A percentile compares a stretch with the other conserved stretches of the same genome.
These are phyloP conservation scores for Scaptomyza caliginosa DNA, from an alignment of 2,888 invertebrate species.

Conservation along the genomic window DNA sequence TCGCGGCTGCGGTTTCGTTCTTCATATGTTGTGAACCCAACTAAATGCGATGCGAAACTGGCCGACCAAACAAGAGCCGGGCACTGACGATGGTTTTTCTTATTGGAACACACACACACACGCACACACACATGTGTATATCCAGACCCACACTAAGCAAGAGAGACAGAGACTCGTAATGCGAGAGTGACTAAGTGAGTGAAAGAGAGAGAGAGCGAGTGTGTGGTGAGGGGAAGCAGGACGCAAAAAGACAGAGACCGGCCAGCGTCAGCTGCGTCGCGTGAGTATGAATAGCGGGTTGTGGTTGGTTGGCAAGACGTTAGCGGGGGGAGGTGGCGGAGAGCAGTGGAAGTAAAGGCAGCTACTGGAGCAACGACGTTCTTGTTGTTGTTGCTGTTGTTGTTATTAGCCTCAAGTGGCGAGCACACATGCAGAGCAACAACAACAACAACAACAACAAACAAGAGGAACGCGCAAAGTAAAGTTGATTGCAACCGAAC, in stretches of 20 bases:
- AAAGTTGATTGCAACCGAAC: conserved; percentile 64
- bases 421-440: conserved; percentile 71
- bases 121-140: conserved; percentile 1
- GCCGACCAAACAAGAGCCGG: conserved; percentile 63
- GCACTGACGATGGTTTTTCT: conserved; percentile 64
- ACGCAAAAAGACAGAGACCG: conserved; percentile 44
- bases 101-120: conserved; percentile 62
- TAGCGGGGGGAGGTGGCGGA: background rate
- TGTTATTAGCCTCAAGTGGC: conserved; percentile 72
- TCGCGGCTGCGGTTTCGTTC: conserved; percentile 70
- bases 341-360: conserved; percentile 6
- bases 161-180: background rate
- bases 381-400: conserved; percentile 20
- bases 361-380: conserved; percentile 35
- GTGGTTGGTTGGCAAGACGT: too few species aligned
- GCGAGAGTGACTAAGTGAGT: conserved; percentile 4
- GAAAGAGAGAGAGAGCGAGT: background rate
- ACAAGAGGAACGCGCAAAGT: conserved; percentile 50
- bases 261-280: conserved; percentile 68
- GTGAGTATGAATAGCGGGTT: conserved; percentile 41
- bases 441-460: conserved; percentile 50
- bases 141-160: conserved; percentile 42
- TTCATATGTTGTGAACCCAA: conserved; percentile 81
- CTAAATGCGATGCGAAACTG: conserved; percentile 84
- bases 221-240: conserved; percentile 7